Percentiles rank a stretch among this genome's conserved stretches.
Evolutionary conservation across 2,888 invertebrate species (phyloP).

Genomic region (Caenorhabditis macrosperma): DNA sequence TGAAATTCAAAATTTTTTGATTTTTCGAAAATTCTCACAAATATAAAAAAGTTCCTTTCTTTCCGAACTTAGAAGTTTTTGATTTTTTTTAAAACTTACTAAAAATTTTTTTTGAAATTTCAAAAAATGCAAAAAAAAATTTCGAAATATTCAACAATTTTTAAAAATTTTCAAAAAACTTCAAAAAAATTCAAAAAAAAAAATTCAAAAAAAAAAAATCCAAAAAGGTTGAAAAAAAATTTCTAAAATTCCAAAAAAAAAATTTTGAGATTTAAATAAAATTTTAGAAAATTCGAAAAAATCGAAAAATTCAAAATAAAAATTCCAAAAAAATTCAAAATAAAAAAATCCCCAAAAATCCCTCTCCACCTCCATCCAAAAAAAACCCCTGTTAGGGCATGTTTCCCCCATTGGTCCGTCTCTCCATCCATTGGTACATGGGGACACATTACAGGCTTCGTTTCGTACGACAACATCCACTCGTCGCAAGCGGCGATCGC

Average conservation of each 20-base stretch:
- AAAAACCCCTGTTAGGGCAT: too few relatives aligned
- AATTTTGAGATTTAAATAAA: too few relatives aligned
- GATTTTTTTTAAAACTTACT: not conserved
- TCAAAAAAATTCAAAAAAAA: not conserved
- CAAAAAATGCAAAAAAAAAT: constrained; percentile 1
- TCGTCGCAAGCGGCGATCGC: constrained; percentile 99
- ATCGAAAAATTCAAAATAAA: not conserved
- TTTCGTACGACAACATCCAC: constrained; percentile 98
- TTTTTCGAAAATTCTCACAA: not conserved
- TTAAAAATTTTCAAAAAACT: not conserved
- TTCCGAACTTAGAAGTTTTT: not conserved
- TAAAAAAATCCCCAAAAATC: too few relatives aligned
- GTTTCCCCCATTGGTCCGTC: not conserved
- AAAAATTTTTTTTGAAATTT: not conserved
- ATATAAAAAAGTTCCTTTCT: not conserved
- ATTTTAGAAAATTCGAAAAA: not conserved
- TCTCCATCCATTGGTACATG: not conserved
- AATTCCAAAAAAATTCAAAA: not conserved
- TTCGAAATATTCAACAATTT: not conserved
- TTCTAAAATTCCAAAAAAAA: too few relatives aligned
- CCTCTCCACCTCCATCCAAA: too few relatives aligned
- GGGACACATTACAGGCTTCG: constrained; percentile 96
- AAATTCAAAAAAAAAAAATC: not conserved
- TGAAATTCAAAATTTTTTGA: too few relatives aligned
- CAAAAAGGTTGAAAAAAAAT: not conserved